phyloP scores from a whole-genome alignment of 1,140 invertebrate species.

The Brachionus manjavacas region DNA sequence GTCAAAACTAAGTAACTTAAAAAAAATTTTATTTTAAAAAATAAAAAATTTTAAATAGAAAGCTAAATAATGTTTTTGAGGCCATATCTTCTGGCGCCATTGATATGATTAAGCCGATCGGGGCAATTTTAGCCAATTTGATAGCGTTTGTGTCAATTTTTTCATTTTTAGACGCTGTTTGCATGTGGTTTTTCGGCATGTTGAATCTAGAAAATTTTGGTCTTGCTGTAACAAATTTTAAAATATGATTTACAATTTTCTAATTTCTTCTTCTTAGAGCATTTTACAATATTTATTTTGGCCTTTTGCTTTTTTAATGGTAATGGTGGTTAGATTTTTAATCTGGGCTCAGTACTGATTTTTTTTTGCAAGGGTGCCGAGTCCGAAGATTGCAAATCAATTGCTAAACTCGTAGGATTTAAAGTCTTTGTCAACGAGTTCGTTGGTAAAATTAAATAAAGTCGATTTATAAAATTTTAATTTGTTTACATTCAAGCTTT shows the following conservation, averaged over 20 bases:
- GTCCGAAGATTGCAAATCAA: slow-evolving; percentile 4
- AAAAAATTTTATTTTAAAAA: neutral
- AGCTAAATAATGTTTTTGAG: slow-evolving; percentile 39
- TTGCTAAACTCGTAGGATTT: slow-evolving; percentile 2
- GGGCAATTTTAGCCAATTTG: slow-evolving; percentile 40
- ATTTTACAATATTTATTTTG: slow-evolving; percentile 41
- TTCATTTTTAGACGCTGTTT: slow-evolving; percentile 46
- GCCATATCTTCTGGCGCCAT: slow-evolving; percentile 17
- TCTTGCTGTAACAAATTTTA: neutral
- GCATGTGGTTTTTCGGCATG: slow-evolving; percentile 46
- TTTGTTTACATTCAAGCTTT: neutral
- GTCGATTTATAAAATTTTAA: neutral
- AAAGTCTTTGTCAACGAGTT: slow-evolving; percentile 43
- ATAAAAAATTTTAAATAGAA: neutral
- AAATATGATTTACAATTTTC: no score
- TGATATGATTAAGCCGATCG: slow-evolving; percentile 7
- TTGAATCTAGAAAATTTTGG: slow-evolving; percentile 44
- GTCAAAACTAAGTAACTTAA: slow-evolving; percentile 4
- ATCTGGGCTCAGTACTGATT: neutral
- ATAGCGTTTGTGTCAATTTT: slow-evolving; percentile 45
- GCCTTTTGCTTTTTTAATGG: slow-evolving; percentile 42
- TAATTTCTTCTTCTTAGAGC: neutral
- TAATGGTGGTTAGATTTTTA: neutral
- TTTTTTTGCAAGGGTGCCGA: neutral
- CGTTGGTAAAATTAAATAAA: slow-evolving; percentile 25